Percentiles rank a stretch among this genome's conserved stretches.
Evolutionary conservation across 2,113 vertebrate species (phyloP).

Genomic region (Corythaeola cristata): DNA sequence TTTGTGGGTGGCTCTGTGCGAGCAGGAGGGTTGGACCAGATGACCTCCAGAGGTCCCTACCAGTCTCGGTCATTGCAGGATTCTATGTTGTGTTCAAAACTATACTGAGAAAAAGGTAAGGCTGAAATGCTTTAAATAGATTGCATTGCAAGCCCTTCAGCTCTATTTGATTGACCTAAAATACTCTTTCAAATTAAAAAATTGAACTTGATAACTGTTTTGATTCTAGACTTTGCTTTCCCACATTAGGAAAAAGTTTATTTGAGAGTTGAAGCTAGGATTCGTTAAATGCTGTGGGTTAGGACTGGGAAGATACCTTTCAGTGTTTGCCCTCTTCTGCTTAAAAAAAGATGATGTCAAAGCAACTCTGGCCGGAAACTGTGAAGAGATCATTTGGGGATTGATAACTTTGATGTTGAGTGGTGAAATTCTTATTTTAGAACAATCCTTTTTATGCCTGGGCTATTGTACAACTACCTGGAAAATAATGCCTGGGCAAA

Average conservation of each 20-base stretch:
- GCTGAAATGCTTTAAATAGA: neutral
- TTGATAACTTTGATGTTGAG: neutral
- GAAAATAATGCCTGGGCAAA: neutral
- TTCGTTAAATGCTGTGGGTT: neutral
- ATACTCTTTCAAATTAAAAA: neutral
- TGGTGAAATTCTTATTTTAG: neutral
- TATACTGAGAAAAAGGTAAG: neutral
- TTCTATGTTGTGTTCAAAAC: neutral
- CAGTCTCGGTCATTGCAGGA: accelerated
- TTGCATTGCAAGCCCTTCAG: neutral
- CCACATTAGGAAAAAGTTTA: neutral
- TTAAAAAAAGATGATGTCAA: neutral
- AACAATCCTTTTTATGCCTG: neutral
- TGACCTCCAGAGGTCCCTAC: neutral
- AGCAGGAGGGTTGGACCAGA: neutral
- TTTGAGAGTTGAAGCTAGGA: neutral
- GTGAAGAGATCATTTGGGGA: neutral
- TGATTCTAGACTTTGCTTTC: neutral
- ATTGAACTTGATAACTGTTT: neutral
- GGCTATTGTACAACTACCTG: neutral
- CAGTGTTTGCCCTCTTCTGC: neutral
- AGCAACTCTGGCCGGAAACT: neutral
- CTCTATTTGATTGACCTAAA: neutral
- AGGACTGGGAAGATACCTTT: neutral
- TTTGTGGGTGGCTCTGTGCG: neutral